These are phyloP conservation scores for Odontophorus gujanensis DNA, from an alignment of 2,113 vertebrate species.

Conservation along the genomic window DNA sequence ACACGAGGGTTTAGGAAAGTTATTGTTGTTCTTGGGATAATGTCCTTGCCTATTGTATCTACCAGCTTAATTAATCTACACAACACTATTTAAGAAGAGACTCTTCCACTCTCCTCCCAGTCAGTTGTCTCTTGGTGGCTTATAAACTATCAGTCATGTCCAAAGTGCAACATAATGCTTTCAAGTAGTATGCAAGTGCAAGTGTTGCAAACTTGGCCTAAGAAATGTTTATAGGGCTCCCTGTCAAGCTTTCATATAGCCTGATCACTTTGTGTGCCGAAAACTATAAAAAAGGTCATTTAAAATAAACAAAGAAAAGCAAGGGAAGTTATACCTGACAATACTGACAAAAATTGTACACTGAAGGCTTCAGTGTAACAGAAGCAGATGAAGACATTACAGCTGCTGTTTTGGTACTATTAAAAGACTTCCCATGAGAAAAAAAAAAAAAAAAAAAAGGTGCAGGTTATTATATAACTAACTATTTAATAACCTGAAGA, in stretches of 20 bases:
- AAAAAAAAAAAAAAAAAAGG: background rate
- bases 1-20: background rate
- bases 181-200: rapidly evolving
- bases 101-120: background rate
- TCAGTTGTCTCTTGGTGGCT: background rate
- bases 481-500: background rate
- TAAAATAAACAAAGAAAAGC: conserved; percentile 8
- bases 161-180: rapidly evolving
- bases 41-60: rapidly evolving
- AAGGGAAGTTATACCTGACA: background rate
- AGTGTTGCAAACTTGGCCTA: background rate
- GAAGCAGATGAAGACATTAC: background rate
- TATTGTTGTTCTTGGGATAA: background rate
- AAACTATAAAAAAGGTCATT: conserved; percentile 26
- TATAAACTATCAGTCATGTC: background rate
- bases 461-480: too few species aligned
- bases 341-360: background rate
- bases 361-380: background rate
- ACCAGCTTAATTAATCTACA: background rate
- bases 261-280: background rate
- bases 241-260: background rate
- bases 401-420: background rate
- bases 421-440: background rate
- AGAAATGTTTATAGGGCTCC: rapidly evolving
- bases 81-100: background rate